Evolutionary conservation across 2,113 vertebrate species (phyloP).

Genomic region (Ginglymostoma cirratum): DNA sequence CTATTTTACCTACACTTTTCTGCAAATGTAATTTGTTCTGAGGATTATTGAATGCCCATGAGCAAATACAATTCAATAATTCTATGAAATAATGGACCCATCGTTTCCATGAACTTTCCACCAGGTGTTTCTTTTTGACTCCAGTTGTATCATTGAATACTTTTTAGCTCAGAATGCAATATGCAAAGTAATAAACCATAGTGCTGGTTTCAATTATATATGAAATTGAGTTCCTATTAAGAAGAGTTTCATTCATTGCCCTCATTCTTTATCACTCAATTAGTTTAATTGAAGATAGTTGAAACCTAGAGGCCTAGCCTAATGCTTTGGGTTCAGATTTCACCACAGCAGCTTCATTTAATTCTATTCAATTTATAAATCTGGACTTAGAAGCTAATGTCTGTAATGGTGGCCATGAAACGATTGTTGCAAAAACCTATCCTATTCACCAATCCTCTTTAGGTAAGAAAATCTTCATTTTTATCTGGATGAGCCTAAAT

Average conservation of each 20-base stretch:
- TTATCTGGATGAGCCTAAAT: too few relatives aligned
- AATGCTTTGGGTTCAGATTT: too few relatives aligned
- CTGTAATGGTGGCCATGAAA: too few relatives aligned
- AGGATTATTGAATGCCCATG: background rate
- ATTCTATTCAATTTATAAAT: too few relatives aligned
- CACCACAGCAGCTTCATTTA: too few relatives aligned
- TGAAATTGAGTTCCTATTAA: background rate
- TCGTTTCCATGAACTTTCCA: background rate
- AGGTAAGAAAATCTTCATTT: too few relatives aligned
- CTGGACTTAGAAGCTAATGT: too few relatives aligned
- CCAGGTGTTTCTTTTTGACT: background rate
- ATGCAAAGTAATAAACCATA: background rate
- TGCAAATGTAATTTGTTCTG: background rate
- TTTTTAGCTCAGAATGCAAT: background rate
- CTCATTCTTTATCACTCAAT: background rate
- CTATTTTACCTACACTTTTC: background rate
- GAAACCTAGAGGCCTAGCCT: too few relatives aligned
- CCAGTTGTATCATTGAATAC: background rate
- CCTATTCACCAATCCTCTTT: too few relatives aligned
- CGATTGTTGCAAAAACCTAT: too few relatives aligned
- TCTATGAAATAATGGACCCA: too few relatives aligned
- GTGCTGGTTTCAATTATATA: background rate
- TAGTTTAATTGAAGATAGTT: too few relatives aligned
- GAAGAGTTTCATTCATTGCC: background rate
- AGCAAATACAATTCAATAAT: background rate